Evolutionary conservation across 2,888 invertebrate species (phyloP).

Genomic region (Epinotia bilunana): DNA sequence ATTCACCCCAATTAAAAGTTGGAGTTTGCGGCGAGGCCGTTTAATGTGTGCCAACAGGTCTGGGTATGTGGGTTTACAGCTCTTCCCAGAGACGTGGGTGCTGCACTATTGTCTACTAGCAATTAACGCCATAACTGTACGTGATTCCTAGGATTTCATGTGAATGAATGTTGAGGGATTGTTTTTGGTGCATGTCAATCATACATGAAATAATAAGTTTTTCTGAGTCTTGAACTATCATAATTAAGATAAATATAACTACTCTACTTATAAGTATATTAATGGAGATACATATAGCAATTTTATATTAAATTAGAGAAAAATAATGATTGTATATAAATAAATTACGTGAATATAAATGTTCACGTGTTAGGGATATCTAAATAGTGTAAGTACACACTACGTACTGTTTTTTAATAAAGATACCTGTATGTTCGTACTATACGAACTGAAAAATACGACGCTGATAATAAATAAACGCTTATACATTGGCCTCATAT

Average conservation of each 20-base stretch:
- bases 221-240: not conserved
- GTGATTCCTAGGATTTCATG: conserved; percentile 68
- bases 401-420: too few species aligned
- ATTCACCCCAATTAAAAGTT: conserved; percentile 36
- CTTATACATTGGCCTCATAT: too few species aligned
- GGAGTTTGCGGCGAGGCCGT: conserved; percentile 47
- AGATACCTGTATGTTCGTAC: too few species aligned
- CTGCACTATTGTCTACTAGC: conserved; percentile 66
- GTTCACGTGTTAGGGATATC: too few species aligned
- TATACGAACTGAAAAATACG: too few species aligned
- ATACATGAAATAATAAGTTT: conserved; percentile 7
- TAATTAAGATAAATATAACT: not conserved
- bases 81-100: conserved; percentile 65
- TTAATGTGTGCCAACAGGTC: conserved; percentile 76
- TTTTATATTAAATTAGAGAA: too few species aligned
- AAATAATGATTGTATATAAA: too few species aligned
- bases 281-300: too few species aligned
- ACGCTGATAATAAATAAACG: too few species aligned
- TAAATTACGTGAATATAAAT: too few species aligned
- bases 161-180: conserved; percentile 55
- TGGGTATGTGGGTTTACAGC: conserved; percentile 75
- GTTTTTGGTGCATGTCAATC: conserved; percentile 32
- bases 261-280: not conserved
- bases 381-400: too few species aligned
- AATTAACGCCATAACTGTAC: conserved; percentile 69